phyloP scores from a whole-genome alignment of 1,140 invertebrate genomes.

The Aphelinus certus region DNA sequence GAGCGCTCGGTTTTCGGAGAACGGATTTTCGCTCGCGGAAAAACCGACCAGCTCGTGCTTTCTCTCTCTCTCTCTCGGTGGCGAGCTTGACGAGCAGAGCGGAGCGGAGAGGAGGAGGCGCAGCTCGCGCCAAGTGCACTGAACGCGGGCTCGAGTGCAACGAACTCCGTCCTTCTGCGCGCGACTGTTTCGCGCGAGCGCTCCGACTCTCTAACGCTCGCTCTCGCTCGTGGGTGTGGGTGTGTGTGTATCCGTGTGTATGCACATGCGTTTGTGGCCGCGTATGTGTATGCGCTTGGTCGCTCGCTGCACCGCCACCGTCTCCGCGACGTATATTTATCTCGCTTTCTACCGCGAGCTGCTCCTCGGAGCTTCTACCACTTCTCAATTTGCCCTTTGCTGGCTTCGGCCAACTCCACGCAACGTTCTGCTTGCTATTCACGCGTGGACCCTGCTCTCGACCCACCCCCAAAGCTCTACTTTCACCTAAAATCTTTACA shows the following conservation, averaged over 20 bases:
- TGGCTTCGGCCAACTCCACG: too few relatives aligned
- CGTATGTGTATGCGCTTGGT: too few relatives aligned
- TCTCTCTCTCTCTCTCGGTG: too few relatives aligned
- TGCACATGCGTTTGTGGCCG: too few relatives aligned
- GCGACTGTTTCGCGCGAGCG: conserved; percentile 33
- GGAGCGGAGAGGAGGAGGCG: conserved; percentile 23
- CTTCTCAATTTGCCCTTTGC: too few relatives aligned
- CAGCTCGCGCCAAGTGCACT: conserved; percentile 51
- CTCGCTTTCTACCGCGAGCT: conserved; percentile 43
- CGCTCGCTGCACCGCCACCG: too few relatives aligned
- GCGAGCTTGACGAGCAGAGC: not conserved
- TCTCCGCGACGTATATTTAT: conserved; percentile 1
- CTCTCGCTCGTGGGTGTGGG: conserved; percentile 37
- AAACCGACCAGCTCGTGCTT: conserved; percentile 1
- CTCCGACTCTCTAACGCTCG: conserved; percentile 32
- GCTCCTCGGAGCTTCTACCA: too few relatives aligned
- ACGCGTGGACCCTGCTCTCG: too few relatives aligned
- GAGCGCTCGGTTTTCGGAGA: not conserved
- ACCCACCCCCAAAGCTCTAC: too few relatives aligned
- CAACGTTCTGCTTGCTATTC: too few relatives aligned
- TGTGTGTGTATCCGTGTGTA: not conserved
- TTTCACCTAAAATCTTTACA: too few relatives aligned
- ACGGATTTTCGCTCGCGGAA: not conserved
- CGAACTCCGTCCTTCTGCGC: conserved; percentile 52
- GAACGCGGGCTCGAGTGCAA: conserved; percentile 59